Conservation (phyloP, 2,113 vertebrate genomes). For the Tylochromis polylepis region DNA sequence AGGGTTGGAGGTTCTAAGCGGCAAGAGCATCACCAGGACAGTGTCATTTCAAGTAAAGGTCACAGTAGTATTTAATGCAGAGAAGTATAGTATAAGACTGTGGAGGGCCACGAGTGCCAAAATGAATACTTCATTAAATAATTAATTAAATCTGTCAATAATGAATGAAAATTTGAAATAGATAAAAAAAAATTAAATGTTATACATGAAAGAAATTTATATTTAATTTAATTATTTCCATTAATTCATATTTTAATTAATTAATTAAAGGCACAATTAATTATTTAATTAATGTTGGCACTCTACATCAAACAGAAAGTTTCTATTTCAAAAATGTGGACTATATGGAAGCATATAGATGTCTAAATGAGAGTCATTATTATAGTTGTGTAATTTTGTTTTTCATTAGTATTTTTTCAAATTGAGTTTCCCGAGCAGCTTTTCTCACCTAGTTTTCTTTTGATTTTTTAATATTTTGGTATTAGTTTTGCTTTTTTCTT, state of each 20-base stretch:
- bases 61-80: neutral
- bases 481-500: neutral
- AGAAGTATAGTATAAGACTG: accelerated
- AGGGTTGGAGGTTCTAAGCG: neutral
- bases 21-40: neutral
- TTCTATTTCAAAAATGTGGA: neutral
- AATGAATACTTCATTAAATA: neutral
- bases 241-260: neutral
- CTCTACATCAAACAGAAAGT: neutral
- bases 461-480: neutral
- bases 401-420: neutral
- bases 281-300: neutral
- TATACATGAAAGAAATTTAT: neutral
- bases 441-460: neutral
- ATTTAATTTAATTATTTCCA: neutral
- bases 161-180: neutral
- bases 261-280: neutral
- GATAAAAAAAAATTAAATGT: neutral
- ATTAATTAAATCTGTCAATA: neutral
- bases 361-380: neutral
- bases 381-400: neutral
- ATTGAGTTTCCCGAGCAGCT: neutral
- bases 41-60: neutral
- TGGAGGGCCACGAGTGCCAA: neutral
- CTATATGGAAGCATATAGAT: neutral